Base-by-base conservation (phyloP, 2,888 invertebrate species). In the Macropis europaea region DNA sequence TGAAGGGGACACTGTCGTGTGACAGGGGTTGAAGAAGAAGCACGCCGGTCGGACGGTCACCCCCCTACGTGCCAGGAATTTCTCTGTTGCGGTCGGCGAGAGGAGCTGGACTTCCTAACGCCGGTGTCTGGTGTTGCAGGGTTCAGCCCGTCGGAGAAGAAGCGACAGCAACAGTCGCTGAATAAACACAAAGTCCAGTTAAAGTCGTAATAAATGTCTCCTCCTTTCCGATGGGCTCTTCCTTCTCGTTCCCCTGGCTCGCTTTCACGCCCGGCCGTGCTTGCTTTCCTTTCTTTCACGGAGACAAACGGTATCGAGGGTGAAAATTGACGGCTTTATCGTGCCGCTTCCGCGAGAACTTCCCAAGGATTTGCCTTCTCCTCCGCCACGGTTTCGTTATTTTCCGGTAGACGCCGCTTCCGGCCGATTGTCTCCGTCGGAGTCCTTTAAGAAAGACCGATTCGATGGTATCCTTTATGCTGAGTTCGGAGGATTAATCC, bases 111-210 rank as follows among this genome's bases (percentile, higher is more conserved):
- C 57, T 56, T 61, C 28, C n/a, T n/a, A n/a, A n/a, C 17, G 7
- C 15, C 36, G 47, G 63, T 69, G 53, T 67, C 42, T 42, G 60
- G 40, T 68, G 73, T 69, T 72, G 73, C 63, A 45, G 28, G 47
- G 61, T 56, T 42, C n/a, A n/a, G n/a, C 53, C 26, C 60, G 43
- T 32, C 34, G 36, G 45, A 64, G 53, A 53, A 38, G 60, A 76
- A 80, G 81, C 78, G 81, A 76, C 81, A 86, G 88, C 87, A 88
- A 88, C 88, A 88, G 87, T 87, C 87, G 87, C 87, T 88, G 87
- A 89, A 89, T 89, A 89, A 89, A 89, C 88, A 89, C 87, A 89
- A 89, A 89, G 89, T 88, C 89, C 89, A 79, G 88, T 87, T 86
- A 86, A 87, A 87, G 88, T 87, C 88, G 88, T 85, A 89, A 89